A percentile compares a stretch with the other conserved stretches of the same genome.
These are phyloP conservation scores for Dasysyrphus tricinctus DNA, from an alignment of 2,888 invertebrate species.

Conservation along the genomic window DNA sequence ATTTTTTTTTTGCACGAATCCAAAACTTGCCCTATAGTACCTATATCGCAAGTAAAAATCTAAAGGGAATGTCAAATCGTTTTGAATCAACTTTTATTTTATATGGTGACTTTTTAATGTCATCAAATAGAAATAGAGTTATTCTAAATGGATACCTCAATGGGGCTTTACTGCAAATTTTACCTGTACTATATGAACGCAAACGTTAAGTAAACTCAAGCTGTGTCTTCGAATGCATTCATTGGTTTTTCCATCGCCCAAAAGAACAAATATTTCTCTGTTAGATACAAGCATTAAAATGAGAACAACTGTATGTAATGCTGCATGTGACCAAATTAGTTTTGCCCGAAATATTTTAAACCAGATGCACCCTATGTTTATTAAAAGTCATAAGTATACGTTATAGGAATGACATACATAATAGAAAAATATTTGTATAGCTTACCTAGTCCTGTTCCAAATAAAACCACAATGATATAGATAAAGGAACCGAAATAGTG, in stretches of 20 bases:
- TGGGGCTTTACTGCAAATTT: not conserved
- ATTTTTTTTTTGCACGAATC: too few relatives aligned
- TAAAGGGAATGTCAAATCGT: too few relatives aligned
- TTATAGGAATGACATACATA: not conserved
- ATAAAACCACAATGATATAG: slow-evolving; percentile 2
- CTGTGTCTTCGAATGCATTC: slow-evolving; percentile 22
- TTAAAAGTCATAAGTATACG: not conserved
- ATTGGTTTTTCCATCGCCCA: not conserved
- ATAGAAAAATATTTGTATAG: not conserved
- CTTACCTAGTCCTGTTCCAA: slow-evolving; percentile 26
- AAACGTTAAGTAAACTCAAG: slow-evolving; percentile 10
- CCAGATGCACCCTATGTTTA: slow-evolving; percentile 9
- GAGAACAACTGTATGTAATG: not conserved
- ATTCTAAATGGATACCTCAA: not conserved
- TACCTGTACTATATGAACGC: slow-evolving; percentile 3
- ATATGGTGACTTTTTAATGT: too few relatives aligned
- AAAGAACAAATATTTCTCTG: slow-evolving; percentile 14
- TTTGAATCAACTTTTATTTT: too few relatives aligned
- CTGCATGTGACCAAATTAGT: not conserved
- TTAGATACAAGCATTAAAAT: not conserved
- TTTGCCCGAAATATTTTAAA: slow-evolving; percentile 4
- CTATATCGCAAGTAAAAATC: too few relatives aligned
- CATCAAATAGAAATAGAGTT: not conserved
- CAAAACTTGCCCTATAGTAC: too few relatives aligned
- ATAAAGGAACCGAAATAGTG: not conserved